Base-by-base conservation (phyloP, 37 sponge, comb jelly and placozoan species). In the Hormiphora californensis region DNA sequence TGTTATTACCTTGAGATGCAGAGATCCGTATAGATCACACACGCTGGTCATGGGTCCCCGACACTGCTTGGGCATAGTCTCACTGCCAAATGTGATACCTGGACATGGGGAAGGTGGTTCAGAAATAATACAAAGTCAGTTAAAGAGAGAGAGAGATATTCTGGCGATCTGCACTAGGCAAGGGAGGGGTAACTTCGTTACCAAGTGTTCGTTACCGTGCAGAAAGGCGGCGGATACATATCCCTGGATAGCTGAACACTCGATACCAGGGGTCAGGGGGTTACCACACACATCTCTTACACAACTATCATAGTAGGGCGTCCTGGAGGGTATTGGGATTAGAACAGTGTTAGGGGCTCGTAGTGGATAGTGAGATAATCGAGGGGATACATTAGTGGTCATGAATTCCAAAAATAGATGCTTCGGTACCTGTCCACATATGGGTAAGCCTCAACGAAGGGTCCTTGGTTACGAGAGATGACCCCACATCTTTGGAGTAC, bases 391-490 rank as follows among this genome's bases (percentile, higher is more conserved):
- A n/a, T n/a, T n/a, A n/a, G n/a, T n/a, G n/a, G n/a, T n/a, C n/a
- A n/a, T n/a, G n/a, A n/a, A n/a, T n/a, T n/a, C n/a, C n/a, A n/a
- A n/a, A n/a, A n/a, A n/a, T n/a, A n/a, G n/a, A n/a, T n/a, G n/a
- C n/a, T n/a, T 21, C n/a, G 59, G 25, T 12, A 73, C 81, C 81
- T 73, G 81, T 73, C 81, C 43, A 73, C 46, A 36, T 43, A 19
- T 43, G 81, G 81, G 44, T 73, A 73, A 41, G 81, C 81, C 2
- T 73, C 81, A 1, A 41, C 81, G 46, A 73, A 73, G 44, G 81
- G 81, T 1, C 81, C 81, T 5, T 41, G 81, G 46, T 73, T 23
- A 28, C 27, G 30, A 5, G 61, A 57, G 61, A 57, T 23, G 23
- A 57, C 61, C 27, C n/a, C 27, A 57, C 61, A 57, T 5, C 17